phyloP scores from a whole-genome alignment of 2,888 invertebrate species.

The Oegoconia quadripuncta region DNA sequence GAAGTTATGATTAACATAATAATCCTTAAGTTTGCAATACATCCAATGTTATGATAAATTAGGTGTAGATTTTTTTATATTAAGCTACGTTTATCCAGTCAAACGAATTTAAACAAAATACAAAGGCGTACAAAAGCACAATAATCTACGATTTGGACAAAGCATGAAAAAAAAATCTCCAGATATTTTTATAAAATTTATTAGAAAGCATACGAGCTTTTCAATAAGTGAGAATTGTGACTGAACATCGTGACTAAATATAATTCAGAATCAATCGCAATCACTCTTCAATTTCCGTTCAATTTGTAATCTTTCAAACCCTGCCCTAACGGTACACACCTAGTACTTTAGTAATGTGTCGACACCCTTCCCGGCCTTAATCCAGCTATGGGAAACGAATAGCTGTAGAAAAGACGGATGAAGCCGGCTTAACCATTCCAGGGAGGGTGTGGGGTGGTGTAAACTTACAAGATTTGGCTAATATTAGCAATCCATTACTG shows the following conservation, averaged over 20 bases:
- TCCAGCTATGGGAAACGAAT: constrained; percentile 38
- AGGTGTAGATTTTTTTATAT: too few relatives aligned
- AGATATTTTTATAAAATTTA: too few relatives aligned
- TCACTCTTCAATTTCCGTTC: constrained; percentile 18
- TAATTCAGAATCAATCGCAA: constrained; percentile 19
- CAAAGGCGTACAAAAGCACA: too few relatives aligned
- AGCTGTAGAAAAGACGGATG: constrained; percentile 69
- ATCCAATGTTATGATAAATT: too few relatives aligned
- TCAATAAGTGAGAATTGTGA: too few relatives aligned
- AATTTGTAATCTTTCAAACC: constrained; percentile 17
- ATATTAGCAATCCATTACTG: constrained; percentile 76
- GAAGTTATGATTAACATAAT: neutral
- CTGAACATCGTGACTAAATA: constrained; percentile 12
- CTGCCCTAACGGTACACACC: constrained; percentile 30
- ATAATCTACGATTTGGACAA: too few relatives aligned
- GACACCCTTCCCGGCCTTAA: constrained; percentile 28
- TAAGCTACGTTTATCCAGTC: too few relatives aligned
- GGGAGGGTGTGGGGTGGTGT: constrained; percentile 35
- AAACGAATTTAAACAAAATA: too few relatives aligned
- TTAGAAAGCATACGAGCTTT: too few relatives aligned
- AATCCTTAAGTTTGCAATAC: too few relatives aligned
- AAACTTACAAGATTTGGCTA: constrained; percentile 70
- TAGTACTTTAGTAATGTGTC: constrained; percentile 38
- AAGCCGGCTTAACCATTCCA: constrained; percentile 52
- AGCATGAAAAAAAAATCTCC: too few relatives aligned